Base-by-base conservation (phyloP, 2,113 vertebrate species). In the Tragulus kanchil region DNA sequence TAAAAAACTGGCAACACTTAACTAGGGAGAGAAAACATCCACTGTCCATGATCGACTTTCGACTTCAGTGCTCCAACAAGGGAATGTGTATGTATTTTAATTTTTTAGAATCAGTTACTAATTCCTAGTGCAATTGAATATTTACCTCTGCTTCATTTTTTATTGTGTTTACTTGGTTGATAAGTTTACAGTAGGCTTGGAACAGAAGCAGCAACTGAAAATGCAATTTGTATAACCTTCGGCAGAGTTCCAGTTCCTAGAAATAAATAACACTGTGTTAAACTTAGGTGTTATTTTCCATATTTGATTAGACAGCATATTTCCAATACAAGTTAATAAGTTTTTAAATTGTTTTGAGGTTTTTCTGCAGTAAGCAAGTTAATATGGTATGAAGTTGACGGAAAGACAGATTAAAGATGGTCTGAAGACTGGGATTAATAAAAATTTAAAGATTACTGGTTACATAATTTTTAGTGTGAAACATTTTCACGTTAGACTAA, bases 131-230 rank as follows among this genome's bases (percentile, higher is more conserved):
- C 15, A 88, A 85, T 2, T 14, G 36, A 90, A n/a, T 95, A 90
- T 97, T 99, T 98, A 99, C 99, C 99, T 99, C 99, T 9, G 99
- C 99, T 98, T 99, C 99, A 96, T 99, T 99, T 98, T 99, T 99
- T 97, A 99, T 99, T 91, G 99, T 98, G 96, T 99, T 99, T 96
- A 99, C 99, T 98, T 99, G 99, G 98, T 98, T 99, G 98, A 99
- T 99, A 95, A 99, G 99, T 98, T 99, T 99, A 97, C 99, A 99
- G 96, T 99, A 99, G 89, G 99, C 99, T 98, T 99, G 99, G 98
- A 99, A 99, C 89, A 99, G 99, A 98, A 99, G 99, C 94, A 99
- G 98, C 98, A 99, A 98, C 98, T 99, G 99, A 97, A 99, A 99
- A 98, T 99, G 99, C 96, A 99, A 97, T 97, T 99, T 99, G 98